Conservation (phyloP, 2,888 invertebrate genomes). For the Spodoptera littoralis region DNA sequence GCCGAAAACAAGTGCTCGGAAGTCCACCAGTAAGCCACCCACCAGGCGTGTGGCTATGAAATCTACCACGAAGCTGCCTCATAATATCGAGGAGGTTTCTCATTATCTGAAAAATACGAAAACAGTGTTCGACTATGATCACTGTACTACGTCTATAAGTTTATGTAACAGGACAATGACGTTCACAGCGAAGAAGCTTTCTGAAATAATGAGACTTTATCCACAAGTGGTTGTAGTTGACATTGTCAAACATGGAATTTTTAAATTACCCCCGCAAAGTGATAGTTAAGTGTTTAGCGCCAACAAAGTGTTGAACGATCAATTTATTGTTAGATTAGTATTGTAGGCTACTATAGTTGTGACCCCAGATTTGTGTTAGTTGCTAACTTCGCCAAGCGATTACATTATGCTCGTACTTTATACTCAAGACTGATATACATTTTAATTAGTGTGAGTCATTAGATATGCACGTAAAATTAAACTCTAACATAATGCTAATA, state of each 20-base stretch:
- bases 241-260: slow-evolving; percentile 32
- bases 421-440: slow-evolving; percentile 37
- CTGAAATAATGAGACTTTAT: slow-evolving; percentile 85
- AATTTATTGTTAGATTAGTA: slow-evolving; percentile 24
- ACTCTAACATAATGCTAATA: slow-evolving; percentile 8
- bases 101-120: slow-evolving; percentile 84
- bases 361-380: slow-evolving; percentile 24
- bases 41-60: slow-evolving; percentile 75
- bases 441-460: slow-evolving; percentile 25
- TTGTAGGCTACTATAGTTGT: slow-evolving; percentile 8
- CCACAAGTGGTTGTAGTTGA: slow-evolving; percentile 83
- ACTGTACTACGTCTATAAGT: slow-evolving; percentile 86
- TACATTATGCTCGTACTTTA: slow-evolving; percentile 9
- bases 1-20: slow-evolving; percentile 67
- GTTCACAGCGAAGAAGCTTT: slow-evolving; percentile 83
- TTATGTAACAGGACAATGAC: slow-evolving; percentile 84
- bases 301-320: slow-evolving; percentile 33
- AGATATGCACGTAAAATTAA: slow-evolving; percentile 1
- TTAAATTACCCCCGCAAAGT: slow-evolving; percentile 27
- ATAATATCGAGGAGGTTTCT: slow-evolving; percentile 71
- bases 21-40: slow-evolving; percentile 77
- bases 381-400: slow-evolving; percentile 34
- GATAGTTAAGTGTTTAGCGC: slow-evolving; percentile 16
- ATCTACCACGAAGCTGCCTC: slow-evolving; percentile 84
- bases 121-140: slow-evolving; percentile 72